These are phyloP conservation scores for Catharus ustulatus DNA, from an alignment of 2,797 vertebrate species.

Conservation along the genomic window DNA sequence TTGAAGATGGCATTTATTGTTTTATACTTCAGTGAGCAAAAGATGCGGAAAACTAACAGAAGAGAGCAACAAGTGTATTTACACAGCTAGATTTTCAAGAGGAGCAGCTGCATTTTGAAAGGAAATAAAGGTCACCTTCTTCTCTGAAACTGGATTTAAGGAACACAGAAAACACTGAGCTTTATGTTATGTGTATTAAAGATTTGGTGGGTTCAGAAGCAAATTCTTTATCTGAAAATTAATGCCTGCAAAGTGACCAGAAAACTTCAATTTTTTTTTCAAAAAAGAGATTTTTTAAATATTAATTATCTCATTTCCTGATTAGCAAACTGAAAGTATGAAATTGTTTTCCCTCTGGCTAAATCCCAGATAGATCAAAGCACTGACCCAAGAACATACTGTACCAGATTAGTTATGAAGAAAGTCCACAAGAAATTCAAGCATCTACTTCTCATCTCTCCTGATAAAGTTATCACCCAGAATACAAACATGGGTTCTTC, in stretches of 20 bases:
- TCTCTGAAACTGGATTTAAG: neutral
- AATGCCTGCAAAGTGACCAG: slow-evolving; percentile 3
- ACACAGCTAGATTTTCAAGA: neutral
- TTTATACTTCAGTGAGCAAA: neutral
- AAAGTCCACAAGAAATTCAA: slow-evolving; percentile 23
- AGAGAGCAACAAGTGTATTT: neutral
- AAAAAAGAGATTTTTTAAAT: neutral
- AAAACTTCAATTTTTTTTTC: neutral
- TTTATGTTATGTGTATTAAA: neutral
- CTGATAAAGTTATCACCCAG: neutral
- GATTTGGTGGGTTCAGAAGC: neutral
- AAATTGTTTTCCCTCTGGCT: slow-evolving; percentile 20
- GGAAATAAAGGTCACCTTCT: neutral
- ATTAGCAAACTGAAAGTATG: slow-evolving; percentile 33
- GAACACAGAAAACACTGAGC: neutral
- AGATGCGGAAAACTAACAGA: neutral
- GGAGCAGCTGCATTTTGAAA: neutral
- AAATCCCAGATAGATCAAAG: slow-evolving; percentile 26
- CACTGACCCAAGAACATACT: slow-evolving; percentile 25
- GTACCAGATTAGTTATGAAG: neutral
- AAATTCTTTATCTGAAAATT: slow-evolving; percentile 44
- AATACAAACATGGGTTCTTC: neutral
- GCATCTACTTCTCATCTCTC: neutral
- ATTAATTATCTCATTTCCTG: slow-evolving; percentile 35
- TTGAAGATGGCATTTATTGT: neutral